Conservation (phyloP, 2,888 invertebrate species). For the Pherbina coryleti region DNA sequence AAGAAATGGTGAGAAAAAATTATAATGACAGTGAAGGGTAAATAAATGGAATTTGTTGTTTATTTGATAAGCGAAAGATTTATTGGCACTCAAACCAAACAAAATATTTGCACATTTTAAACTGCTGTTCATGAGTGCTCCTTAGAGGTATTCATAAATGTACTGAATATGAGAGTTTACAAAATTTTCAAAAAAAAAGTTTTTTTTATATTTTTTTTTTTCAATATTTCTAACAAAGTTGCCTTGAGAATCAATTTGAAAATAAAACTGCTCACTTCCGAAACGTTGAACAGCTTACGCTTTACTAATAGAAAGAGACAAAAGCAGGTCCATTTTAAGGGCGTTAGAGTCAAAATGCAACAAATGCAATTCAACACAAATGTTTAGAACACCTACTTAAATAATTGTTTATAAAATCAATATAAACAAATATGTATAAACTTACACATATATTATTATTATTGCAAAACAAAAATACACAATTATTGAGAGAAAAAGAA, state of each 20-base stretch:
- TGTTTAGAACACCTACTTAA: background rate
- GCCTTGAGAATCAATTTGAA: background rate
- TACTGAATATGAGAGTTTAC: background rate
- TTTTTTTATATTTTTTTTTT: constrained; percentile 36
- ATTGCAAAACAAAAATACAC: no score
- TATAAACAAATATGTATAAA: no score
- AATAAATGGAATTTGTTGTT: background rate
- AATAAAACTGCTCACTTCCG: background rate
- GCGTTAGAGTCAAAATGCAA: background rate
- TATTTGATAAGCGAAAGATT: background rate
- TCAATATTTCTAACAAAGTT: constrained; percentile 18
- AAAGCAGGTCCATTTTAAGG: background rate
- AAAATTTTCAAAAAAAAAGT: constrained; percentile 13
- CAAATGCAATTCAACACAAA: background rate
- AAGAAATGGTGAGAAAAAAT: background rate
- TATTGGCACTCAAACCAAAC: background rate
- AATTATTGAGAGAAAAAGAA: no score
- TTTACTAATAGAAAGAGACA: constrained; percentile 11
- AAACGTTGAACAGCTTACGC: background rate
- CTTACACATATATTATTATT: no score
- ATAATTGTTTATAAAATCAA: background rate
- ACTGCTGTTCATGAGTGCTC: background rate
- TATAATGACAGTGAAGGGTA: background rate
- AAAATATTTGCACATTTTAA: background rate
- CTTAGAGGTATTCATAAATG: background rate